Evolutionary conservation across 2,888 invertebrate species (phyloP), one percentile per base, ranked within the genome.

Genomic region (Watsonalla binaria): DNA sequence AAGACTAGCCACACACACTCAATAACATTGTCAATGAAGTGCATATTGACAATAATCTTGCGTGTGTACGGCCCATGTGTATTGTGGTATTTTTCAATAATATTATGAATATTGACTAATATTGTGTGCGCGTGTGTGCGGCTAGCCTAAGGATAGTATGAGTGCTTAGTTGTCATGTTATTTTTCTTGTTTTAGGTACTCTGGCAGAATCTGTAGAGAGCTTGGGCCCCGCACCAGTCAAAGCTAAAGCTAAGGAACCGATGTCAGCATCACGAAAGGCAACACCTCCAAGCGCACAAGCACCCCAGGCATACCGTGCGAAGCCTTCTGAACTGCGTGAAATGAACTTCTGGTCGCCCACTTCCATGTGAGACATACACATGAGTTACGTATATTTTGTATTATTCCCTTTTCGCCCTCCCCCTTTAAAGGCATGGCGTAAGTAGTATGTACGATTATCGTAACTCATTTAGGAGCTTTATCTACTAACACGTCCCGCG

Each of bases 301-400:
- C 78, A n/a, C 58, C 76, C 7, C 74, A 67, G 52, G 67, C 59
- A 59, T 84, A 61, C 82, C 68, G 74, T 70, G 85, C 70, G 74
- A 86, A 70, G 67, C 76, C 69, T 0, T 94, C 95, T 0, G 95
- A 96, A 74, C 84, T 96, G 11, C 84, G 96, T 48, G 96, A 96
- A 82, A 94, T 96, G 94, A 96, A 96, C 81, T 96, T 96, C 85
- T 96, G 95, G 95, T 95, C 96, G 6, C 96, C 96, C 0, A 96
- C 96, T 7, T 96, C 96, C 0, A 96, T 96, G 96, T 96, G 92
- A 86, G 66, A 39, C 47, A 42, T 33, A 47, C 5, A 6, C 37
- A 11, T n/a, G 54, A 53, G 62, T 46, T 51, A 42, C 35, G 46
- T 24, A n/a, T 52, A 52, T 13, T 45, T n/a, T n/a, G 15, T 47